Evolutionary conservation across 2,113 vertebrate genomes (phyloP).

Genomic region (Sorex araneus): DNA sequence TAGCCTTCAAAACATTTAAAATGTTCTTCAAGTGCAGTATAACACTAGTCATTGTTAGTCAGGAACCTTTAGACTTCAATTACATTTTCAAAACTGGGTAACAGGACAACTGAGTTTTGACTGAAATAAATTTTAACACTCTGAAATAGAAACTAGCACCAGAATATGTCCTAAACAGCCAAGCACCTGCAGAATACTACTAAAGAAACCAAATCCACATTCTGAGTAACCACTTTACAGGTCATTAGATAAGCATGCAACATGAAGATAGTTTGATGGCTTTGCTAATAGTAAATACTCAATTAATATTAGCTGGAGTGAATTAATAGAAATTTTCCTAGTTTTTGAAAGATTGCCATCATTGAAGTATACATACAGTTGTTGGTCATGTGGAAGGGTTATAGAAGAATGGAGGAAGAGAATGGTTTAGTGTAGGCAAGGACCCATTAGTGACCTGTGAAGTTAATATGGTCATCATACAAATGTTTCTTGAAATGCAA

Average conservation of each 20-base stretch:
- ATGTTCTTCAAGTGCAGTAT: slow-evolving; percentile 40
- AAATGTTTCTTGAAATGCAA: background rate
- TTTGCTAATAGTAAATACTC: slow-evolving; percentile 29
- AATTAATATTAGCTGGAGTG: background rate
- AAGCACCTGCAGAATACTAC: background rate
- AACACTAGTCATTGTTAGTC: slow-evolving; percentile 1
- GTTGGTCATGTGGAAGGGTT: background rate
- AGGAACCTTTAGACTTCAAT: slow-evolving; percentile 44
- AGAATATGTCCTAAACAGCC: background rate
- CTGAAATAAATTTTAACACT: slow-evolving; percentile 29
- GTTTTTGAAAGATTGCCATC: slow-evolving; percentile 20
- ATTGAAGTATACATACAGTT: background rate
- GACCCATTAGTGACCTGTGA: background rate
- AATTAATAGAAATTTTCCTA: slow-evolving; percentile 16
- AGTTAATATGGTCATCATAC: background rate
- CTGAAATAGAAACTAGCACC: slow-evolving; percentile 4
- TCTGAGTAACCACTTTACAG: background rate
- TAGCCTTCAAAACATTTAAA: slow-evolving; percentile 12
- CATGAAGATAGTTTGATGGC: background rate
- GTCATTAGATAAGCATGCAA: background rate
- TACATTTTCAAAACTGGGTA: slow-evolving; percentile 27
- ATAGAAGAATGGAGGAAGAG: background rate
- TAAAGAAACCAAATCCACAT: background rate
- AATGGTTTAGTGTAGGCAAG: background rate
- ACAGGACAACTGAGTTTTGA: slow-evolving; percentile 22